Base-by-base conservation (phyloP, 2,797 vertebrate species). In the Rhincodon typus region DNA sequence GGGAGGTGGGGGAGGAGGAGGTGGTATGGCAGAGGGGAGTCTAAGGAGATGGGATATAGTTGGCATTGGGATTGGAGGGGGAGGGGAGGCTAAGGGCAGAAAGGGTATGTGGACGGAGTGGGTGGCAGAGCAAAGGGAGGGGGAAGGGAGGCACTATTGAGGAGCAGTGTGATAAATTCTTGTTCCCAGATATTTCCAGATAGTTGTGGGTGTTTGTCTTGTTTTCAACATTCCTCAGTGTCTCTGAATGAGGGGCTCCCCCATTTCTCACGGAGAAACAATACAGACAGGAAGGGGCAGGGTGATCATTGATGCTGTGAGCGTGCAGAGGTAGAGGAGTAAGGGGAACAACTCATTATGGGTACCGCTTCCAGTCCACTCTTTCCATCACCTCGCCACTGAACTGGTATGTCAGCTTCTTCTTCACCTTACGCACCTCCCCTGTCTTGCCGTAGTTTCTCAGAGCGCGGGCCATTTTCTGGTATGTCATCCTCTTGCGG, bases 401-500 rank as follows among this genome's bases (percentile, higher is more conserved):
- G 98, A 99, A 99, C 98, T 99, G 99, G 97, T 99, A 99, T 0
- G 99, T 99, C 97, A 99, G 97, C 98, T 99, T 99, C 97, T 99
- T 99, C 98, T 99, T 99, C 62, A 99, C 98, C 97, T 99, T 99
- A 96, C 98, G 99, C 96, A 99, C 99, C 97, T 99, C 99, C n/a
- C 99, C 99, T 1, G 99, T 99, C 98, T 99, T 99, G 97, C 99
- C 99, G 0, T 99, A 99, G 98, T 99, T 99, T 97, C 99, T 98
- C 97, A 99, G 97, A 5, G 99, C 99, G 12, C 99, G 98, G 8
- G 99, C 99, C 99, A 99, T 99, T 97, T 99, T 99, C 98, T 99
- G 99, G 96, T 99, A 99, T 96, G 99, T 99, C 99, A 99, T 99
- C 97, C 99, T 99, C 97, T 99, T 99, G 96, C 99, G 99, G 96